Base-by-base conservation (phyloP, 2,113 vertebrate genomes). In the Axis porcinus region DNA sequence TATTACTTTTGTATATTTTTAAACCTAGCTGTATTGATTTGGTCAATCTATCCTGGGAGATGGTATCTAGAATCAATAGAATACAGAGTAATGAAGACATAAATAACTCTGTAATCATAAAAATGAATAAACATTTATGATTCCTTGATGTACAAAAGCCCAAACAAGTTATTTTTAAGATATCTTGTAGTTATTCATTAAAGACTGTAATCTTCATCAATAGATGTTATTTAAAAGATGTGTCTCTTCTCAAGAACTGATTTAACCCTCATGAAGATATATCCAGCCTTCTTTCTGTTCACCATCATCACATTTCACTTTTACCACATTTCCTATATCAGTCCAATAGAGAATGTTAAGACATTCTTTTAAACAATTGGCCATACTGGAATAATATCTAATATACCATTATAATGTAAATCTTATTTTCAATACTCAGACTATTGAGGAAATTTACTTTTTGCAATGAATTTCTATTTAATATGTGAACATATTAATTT, bases 81-180 rank as follows among this genome's bases (percentile, higher is more conserved):
- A 94, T 94, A 30, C 50, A 47, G 17, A 58, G 19, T 67, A 81
- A 45, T 58, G 45, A 96, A 86, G 45, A 95, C 13, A 95, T 79
- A 87, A 97, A 96, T 97, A 40, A 93, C 15, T 78, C 28, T 81
- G 62, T 85, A 91, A 92, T 92, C 40, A 91, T 91, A 91, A 90
- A 84, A 94, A 84, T 90, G 74, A 94, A 92, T 90, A 96, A 67
- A 70, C n/a, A 94, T 87, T 79, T 97, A 50, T 94, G 10, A 84
- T 40, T 95, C 33, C 91, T 94, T 88, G 36, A 91, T 45, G 27
- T 88, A 67, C 79, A 86, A 91, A 96, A 92, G 62, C 23, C 40
- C 52, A 96, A 89, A 86, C 11, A 94, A 94, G 79, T 74, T 64
- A 94, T 52, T 74, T 94, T 93, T 95, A 28, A 89, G 81, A 96